Evolutionary conservation across 1,140 invertebrate species (phyloP), one percentile per base, ranked within the genome.

Genomic region (Zaprionus ghesquierei): DNA sequence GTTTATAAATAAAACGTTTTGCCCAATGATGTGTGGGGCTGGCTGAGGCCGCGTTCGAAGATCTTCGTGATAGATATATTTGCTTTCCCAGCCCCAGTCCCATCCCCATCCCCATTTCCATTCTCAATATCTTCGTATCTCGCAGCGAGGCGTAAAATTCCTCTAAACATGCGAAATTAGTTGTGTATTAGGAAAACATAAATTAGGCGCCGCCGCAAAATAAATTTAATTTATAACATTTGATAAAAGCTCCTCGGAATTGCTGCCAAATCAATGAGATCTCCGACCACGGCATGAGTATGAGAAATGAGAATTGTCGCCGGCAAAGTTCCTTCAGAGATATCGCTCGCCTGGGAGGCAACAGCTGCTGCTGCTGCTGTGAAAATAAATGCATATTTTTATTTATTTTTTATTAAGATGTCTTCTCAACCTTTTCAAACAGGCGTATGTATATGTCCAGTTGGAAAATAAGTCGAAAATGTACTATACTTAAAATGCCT

Each of bases 1-100:
- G 84, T 89, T 89, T 89, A 89, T 89, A 89, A 89, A 89, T 89
- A 89, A 89, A 89, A 89, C 84, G 84, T 84, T 89, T 89, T 89
- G 69, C 84, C 74, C 69, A 87, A 87, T 87, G 79, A 66, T 69
- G 75, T 63, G 58, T 66, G 31, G 69, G 69, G 59, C 10, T 35
- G 31, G 58, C 10, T 38, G 31, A 31, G 22, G 13, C 12, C 13
- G 8, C 29, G 15, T 31, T 56, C 33, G n/a, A 25, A 25, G 15
- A 27, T 58, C 23, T 58, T 58, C 12, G n/a, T 13, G 12, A 44
- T 23, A 46, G 27, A 13, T 51, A 38, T 38, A 18, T 51, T n/a
- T 44, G 1, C 49, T 22, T 53, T 63, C 12, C 31, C 31, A 33
- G 12, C 13, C 31, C 5, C 3, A 13, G 3, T 33, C 31, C 12